Evolutionary conservation across 2,113 vertebrate species (phyloP).

Genomic region (Castor canadensis): DNA sequence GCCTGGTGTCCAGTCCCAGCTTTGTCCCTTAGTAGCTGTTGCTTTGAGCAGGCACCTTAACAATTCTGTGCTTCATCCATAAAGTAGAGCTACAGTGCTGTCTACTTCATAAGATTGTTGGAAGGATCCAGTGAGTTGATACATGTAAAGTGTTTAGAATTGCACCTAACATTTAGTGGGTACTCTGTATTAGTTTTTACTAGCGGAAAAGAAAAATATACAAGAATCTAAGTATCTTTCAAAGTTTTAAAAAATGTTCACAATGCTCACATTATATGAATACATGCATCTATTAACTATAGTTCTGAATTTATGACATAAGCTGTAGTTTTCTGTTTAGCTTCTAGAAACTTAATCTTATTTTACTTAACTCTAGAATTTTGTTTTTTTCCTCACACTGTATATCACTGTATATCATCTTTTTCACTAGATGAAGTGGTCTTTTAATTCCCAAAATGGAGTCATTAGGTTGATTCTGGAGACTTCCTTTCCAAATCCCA

Average conservation of each 20-base stretch:
- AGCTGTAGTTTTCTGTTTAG: constrained; percentile 36
- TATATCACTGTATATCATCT: constrained; percentile 31
- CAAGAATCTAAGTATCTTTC: not conserved
- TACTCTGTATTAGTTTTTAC: not conserved
- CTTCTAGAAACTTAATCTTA: constrained; percentile 5
- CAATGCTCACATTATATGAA: not conserved
- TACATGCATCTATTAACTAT: not conserved
- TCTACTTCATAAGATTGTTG: not conserved
- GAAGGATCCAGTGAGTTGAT: not conserved
- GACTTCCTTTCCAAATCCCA: not conserved
- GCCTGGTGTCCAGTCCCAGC: no score
- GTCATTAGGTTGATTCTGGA: constrained; percentile 18
- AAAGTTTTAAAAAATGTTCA: not conserved
- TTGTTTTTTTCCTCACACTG: constrained; percentile 38
- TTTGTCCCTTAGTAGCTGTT: not conserved
- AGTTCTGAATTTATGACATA: constrained; percentile 25
- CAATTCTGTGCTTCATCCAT: not conserved
- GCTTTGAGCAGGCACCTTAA: not conserved
- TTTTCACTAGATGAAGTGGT: constrained; percentile 14
- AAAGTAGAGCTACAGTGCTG: not conserved
- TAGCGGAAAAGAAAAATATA: not conserved
- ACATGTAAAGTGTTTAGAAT: not conserved
- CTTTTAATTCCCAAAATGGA: constrained; percentile 3
- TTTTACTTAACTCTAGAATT: constrained; percentile 37
- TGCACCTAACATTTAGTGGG: not conserved